A percentile compares a stretch with the other conserved stretches of the same genome.
These are phyloP conservation scores for Araneus ventricosus DNA, from an alignment of 1,140 invertebrate species.

Conservation along the genomic window DNA sequence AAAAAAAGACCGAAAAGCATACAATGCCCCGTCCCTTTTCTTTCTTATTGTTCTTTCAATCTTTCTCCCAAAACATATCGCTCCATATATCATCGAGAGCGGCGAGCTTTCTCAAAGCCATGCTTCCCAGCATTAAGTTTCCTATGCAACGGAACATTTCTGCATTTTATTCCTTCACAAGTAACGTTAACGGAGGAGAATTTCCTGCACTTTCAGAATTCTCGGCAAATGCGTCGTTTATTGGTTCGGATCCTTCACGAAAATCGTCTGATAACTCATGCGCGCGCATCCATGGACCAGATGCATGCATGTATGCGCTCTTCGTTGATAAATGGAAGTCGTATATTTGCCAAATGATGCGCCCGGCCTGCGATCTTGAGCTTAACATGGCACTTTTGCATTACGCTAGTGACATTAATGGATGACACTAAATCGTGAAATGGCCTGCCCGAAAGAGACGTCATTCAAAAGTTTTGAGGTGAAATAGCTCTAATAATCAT, in stretches of 20 bases:
- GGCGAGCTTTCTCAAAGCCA: conserved; percentile 25
- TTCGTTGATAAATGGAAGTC: conserved; percentile 53
- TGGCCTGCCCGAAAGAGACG: background rate
- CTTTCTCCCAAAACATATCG: conserved; percentile 44
- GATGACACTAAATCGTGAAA: conserved; percentile 46
- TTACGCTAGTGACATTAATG: conserved; percentile 47
- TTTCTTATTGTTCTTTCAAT: background rate
- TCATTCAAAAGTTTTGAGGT: background rate
- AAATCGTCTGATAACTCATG: background rate
- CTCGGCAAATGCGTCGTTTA: conserved; percentile 53
- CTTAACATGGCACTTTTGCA: conserved; percentile 56
- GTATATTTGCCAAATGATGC: conserved; percentile 63
- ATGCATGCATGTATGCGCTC: background rate
- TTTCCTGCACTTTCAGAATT: conserved; percentile 40
- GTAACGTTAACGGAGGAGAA: conserved; percentile 30
- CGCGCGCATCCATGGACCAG: background rate
- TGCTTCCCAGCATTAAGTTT: background rate
- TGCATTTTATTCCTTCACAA: conserved; percentile 54
- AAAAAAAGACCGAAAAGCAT: background rate
- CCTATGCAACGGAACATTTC: background rate
- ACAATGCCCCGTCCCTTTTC: background rate
- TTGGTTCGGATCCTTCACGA: conserved; percentile 21
- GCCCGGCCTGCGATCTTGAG: background rate
- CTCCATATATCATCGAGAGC: conserved; percentile 43
- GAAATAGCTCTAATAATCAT: conserved; percentile 12